Percentiles rank a stretch among this genome's conserved stretches.
Evolutionary conservation across 23 tunicate genomes (phyloP).

Genomic region (Corella eumyota): DNA sequence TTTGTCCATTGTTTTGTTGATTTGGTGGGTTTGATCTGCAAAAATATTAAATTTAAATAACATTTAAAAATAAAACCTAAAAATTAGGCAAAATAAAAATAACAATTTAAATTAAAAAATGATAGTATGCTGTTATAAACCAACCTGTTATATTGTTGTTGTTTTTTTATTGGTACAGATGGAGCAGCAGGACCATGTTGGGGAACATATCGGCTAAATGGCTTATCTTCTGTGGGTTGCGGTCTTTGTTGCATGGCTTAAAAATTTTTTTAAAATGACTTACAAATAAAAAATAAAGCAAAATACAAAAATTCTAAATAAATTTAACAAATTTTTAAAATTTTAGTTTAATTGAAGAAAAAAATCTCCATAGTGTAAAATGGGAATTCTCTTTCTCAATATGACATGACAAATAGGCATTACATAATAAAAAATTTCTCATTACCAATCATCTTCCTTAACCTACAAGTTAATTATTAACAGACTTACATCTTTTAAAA

Average conservation of each 20-base stretch:
- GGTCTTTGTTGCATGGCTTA: constrained; percentile 22
- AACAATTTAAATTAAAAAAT: too few species aligned
- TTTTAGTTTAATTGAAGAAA: background rate
- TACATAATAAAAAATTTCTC: too few species aligned
- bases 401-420: too few species aligned
- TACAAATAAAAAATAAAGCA: too few species aligned
- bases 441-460: too few species aligned
- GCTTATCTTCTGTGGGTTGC: constrained; percentile 58
- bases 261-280: background rate
- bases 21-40: constrained; percentile 10
- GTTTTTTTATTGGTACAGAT: too few species aligned
- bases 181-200: constrained; percentile 94
- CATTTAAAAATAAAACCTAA: too few species aligned
- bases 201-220: constrained; percentile 71
- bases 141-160: too few species aligned
- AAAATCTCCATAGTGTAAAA: background rate
- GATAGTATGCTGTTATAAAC: too few species aligned
- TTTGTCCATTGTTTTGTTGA: constrained; percentile 7
- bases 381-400: background rate
- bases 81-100: too few species aligned
- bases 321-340: background rate
- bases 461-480: too few species aligned
- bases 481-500: constrained; percentile 36
- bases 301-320: background rate
- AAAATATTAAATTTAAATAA: background rate